phyloP scores from a whole-genome alignment of 2,888 invertebrate species.

The Psylliodes chrysocephalus region DNA sequence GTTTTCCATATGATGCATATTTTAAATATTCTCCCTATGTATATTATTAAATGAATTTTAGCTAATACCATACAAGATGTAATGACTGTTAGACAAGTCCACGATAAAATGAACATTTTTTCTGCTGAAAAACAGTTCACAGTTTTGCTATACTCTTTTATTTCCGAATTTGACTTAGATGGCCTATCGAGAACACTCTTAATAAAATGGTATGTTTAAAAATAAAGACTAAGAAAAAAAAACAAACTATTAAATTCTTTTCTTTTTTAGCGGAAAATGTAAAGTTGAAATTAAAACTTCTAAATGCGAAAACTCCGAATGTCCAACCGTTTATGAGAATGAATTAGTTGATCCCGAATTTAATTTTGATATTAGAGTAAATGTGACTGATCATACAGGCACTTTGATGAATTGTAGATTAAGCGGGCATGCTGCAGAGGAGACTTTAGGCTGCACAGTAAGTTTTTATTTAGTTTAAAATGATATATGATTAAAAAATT shows the following conservation, averaged over 20 bases:
- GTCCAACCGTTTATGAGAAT: conserved; percentile 56
- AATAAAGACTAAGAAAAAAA: neutral
- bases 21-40: too few species aligned
- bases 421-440: conserved; percentile 69
- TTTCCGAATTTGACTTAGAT: conserved; percentile 79
- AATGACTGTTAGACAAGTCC: conserved; percentile 71
- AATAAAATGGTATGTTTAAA: conserved; percentile 62
- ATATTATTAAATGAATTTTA: too few species aligned
- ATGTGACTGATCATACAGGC: conserved; percentile 77
- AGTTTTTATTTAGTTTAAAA: too few species aligned
- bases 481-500: too few species aligned
- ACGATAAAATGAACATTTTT: conserved; percentile 61
- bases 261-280: conserved; percentile 53
- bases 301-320: conserved; percentile 61
- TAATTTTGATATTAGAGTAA: conserved; percentile 71
- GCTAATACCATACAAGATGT: conserved; percentile 67
- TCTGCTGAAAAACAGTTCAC: conserved; percentile 71
- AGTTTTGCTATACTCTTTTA: conserved; percentile 73
- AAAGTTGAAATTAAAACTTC: conserved; percentile 48
- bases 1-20: too few species aligned
- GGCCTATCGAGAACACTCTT: conserved; percentile 59
- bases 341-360: conserved; percentile 58
- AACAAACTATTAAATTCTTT: conserved; percentile 23
- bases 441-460: conserved; percentile 70
- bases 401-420: conserved; percentile 70